phyloP scores from a whole-genome alignment of 92 coral and sea anemone genomes.

The Epizoanthus scotinus region DNA sequence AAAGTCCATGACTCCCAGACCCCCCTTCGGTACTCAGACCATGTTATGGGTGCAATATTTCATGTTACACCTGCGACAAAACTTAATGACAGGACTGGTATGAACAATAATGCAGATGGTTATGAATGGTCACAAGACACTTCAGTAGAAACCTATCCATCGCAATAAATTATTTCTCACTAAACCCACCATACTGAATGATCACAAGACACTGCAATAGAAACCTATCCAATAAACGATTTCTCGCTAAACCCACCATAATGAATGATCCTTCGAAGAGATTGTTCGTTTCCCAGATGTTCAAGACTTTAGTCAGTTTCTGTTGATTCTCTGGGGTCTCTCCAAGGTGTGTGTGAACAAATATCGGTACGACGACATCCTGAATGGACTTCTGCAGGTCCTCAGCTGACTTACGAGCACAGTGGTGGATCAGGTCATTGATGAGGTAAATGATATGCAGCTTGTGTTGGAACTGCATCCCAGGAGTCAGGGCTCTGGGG shows the following conservation, averaged over 20 bases:
- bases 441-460: constrained; percentile 90
- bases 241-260: constrained; percentile 47
- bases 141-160: too few relatives aligned
- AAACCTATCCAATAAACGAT: too few relatives aligned
- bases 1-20: too few relatives aligned
- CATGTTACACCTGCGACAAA: too few relatives aligned
- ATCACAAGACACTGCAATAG: too few relatives aligned
- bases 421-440: constrained; percentile 88
- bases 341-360: constrained; percentile 76
- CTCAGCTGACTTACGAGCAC: constrained; percentile 78
- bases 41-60: too few relatives aligned
- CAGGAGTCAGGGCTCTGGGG: constrained; percentile 80
- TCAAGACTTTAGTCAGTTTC: constrained; percentile 80
- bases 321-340: constrained; percentile 86
- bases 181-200: too few relatives aligned
- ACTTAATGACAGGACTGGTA: too few relatives aligned
- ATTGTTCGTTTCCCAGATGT: constrained; percentile 92
- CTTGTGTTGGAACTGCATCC: constrained; percentile 86
- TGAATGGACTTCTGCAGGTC: constrained; percentile 74
- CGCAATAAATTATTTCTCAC: too few relatives aligned
- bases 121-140: too few relatives aligned
- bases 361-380: constrained; percentile 87
- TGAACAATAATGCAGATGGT: too few relatives aligned
- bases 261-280: constrained; percentile 74
- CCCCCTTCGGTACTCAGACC: too few relatives aligned